Conservation (phyloP, 2,797 vertebrate genomes). For the Paedocypris micromegethes region DNA sequence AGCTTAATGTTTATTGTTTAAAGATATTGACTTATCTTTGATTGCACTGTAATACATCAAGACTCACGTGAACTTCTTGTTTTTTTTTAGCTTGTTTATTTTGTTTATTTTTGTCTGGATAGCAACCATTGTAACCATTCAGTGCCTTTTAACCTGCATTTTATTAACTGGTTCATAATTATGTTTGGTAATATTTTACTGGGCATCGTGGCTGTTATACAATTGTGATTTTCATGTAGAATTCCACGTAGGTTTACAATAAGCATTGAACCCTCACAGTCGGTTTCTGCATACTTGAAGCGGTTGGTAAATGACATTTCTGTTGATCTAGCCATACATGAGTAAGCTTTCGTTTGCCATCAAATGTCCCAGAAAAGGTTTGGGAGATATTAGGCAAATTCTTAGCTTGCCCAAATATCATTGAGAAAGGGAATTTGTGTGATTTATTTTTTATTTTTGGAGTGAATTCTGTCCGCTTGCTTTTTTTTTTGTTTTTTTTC, state of each 20-base stretch:
- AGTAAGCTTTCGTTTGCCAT: constrained; percentile 56
- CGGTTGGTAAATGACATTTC: constrained; percentile 53
- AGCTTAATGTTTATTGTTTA: constrained; percentile 30
- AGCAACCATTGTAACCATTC: constrained; percentile 62
- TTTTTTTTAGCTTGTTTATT: constrained; percentile 15
- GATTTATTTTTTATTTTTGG: constrained; percentile 49
- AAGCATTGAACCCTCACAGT: constrained; percentile 50
- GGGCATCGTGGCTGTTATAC: background rate
- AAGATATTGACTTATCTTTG: constrained; percentile 35
- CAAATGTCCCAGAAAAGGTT: constrained; percentile 10
- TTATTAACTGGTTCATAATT: too few species aligned
- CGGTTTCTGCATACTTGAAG: constrained; percentile 66
- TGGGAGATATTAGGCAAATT: constrained; percentile 40
- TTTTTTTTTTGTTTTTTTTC: constrained; percentile 34
- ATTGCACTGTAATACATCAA: constrained; percentile 52
- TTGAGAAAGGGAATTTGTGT: constrained; percentile 68
- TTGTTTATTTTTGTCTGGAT: constrained; percentile 12
- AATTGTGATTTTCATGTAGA: background rate
- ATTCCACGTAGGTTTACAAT: constrained; percentile 8
- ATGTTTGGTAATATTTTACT: too few species aligned
- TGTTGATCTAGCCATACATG: constrained; percentile 54
- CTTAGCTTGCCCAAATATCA: constrained; percentile 50
- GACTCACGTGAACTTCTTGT: constrained; percentile 10
- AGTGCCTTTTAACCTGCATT: constrained; percentile 41
- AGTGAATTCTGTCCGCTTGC: constrained; percentile 2